Base-by-base conservation (phyloP, 2,797 vertebrate genomes). In the Chloroceryle amazona region DNA sequence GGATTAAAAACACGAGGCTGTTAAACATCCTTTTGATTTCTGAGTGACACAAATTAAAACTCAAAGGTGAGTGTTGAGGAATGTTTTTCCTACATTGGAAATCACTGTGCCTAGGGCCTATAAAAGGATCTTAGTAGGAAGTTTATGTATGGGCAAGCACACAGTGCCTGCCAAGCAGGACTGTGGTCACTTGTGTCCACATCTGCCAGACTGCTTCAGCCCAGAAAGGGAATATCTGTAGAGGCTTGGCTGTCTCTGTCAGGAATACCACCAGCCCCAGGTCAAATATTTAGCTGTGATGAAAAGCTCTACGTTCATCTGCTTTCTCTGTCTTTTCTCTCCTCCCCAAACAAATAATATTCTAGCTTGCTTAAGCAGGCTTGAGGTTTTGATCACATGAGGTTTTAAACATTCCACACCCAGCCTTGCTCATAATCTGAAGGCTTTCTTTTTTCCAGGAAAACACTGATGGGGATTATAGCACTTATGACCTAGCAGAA, bases 71-170 rank as follows among this genome's bases (percentile, higher is more conserved):
- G n/a, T n/a, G n/a, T n/a, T n/a, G n/a, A n/a, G n/a, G n/a, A n/a
- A n/a, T n/a, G n/a, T n/a, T n/a, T n/a, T n/a, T n/a, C 7, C 10
- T 10, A 3, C 0, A 1, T 2, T 74, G 37, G 39, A 83, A 71
- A 33, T 8, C 17, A 16, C 31, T 78, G 37, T 35, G 12, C 16
- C 16, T 63, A 52, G 17, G 39, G 15, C 6, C 26, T 71, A 0
- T 46, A 21, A 54, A 35, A 71, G 14, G 39, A 26, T 67, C 25
- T 52, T 67, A 41, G 37, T 67, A 19, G 2, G 6, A 63, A 52
- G 11, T 42, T 88, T 22, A 1, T 12, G 17, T 28, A 19, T 42
- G 37, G 22, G 49, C 29, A 70, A 71, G 52, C 28, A 57, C 79
- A 54, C 33, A 25, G 7, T 16, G 28, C 21, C 39, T 42, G 22